Conservation (phyloP, 2,113 vertebrate species). For the Tachuris rubrigastra region DNA sequence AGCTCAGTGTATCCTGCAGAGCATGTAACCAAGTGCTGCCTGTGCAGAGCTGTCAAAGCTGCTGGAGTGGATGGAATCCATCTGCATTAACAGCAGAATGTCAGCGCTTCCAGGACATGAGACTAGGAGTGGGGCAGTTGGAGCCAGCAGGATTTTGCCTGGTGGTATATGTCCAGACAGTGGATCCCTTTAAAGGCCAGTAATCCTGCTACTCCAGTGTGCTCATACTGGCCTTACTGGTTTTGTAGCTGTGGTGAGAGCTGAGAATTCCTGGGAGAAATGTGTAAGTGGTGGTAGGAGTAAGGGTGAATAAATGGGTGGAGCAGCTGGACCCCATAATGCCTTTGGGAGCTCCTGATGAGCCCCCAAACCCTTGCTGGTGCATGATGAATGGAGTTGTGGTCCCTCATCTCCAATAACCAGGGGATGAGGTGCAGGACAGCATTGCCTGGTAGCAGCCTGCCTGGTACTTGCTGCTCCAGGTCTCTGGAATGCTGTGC, state of each 20-base stretch:
- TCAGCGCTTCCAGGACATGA: neutral
- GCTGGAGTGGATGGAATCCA: neutral
- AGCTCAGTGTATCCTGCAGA: neutral
- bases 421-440: neutral
- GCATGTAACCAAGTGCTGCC: fast-evolving
- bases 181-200: neutral
- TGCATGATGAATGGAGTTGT: neutral
- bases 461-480: neutral
- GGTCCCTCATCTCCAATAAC: fast-evolving
- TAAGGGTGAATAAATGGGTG: neutral
- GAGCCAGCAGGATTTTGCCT: neutral
- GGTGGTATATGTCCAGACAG: neutral
- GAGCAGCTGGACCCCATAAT: neutral
- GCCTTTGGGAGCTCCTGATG: fast-evolving
- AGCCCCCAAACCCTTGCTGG: neutral
- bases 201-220: neutral
- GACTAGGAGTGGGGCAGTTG: neutral
- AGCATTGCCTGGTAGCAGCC: neutral
- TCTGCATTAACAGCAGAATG: neutral
- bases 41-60: neutral
- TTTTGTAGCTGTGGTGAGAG: neutral
- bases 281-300: neutral
- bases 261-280: neutral
- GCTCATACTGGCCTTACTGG: neutral
- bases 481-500: neutral